phyloP scores from a whole-genome alignment of 2,888 invertebrate species.

The Heliconius ethilla region DNA sequence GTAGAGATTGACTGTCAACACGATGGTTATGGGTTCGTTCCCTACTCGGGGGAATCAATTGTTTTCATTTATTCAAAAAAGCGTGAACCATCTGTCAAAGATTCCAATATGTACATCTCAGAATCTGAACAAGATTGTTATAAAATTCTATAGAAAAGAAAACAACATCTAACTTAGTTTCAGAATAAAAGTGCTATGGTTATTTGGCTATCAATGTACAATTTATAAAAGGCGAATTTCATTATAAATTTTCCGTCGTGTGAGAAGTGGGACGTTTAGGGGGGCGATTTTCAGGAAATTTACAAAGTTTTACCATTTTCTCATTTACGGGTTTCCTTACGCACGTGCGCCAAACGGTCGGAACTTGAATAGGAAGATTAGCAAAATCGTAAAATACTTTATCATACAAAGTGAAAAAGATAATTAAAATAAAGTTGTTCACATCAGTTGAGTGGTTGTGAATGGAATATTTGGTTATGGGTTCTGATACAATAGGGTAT shows the following conservation, averaged over 20 bases:
- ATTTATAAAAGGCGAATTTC: constrained; percentile 54
- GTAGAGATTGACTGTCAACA: too few species aligned
- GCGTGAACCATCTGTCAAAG: too few species aligned
- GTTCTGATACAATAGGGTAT: neutral
- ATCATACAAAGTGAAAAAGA: constrained; percentile 23
- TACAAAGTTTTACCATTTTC: constrained; percentile 52
- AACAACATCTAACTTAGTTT: neutral
- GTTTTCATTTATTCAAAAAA: too few species aligned
- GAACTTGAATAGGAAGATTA: constrained; percentile 43
- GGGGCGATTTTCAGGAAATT: constrained; percentile 48
- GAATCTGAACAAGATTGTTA: neutral
- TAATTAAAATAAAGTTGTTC: neutral
- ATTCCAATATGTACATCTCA: too few species aligned
- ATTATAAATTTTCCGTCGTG: constrained; percentile 50
- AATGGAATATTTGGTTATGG: neutral
- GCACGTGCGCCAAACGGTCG: constrained; percentile 49
- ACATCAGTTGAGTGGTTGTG: neutral
- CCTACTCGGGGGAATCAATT: neutral
- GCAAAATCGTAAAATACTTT: constrained; percentile 44
- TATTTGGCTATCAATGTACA: constrained; percentile 47
- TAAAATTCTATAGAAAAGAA: too few species aligned
- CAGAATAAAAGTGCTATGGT: constrained; percentile 51
- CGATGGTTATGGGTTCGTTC: neutral
- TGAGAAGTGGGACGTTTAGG: constrained; percentile 46
- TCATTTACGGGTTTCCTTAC: constrained; percentile 39